A percentile compares a stretch with the other conserved stretches of the same genome.
Conservation (phyloP, 1,140 invertebrate genomes). For the Aphidius gifuensis region DNA sequence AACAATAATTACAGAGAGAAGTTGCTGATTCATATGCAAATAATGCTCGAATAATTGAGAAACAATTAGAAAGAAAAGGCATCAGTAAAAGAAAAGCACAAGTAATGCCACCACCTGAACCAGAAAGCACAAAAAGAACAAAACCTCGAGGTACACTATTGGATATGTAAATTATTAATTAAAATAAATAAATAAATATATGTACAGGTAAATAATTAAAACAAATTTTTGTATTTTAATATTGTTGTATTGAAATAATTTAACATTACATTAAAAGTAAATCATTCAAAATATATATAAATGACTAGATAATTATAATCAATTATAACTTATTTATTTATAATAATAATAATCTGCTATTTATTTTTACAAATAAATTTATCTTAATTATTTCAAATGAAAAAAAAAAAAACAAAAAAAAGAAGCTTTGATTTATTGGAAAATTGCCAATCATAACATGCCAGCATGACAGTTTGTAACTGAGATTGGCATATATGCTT, state of each 20-base stretch:
- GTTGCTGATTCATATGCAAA: conserved; percentile 98
- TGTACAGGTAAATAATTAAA: conserved; percentile 10
- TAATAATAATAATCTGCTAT: too few relatives aligned
- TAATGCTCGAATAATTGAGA: conserved; percentile 97
- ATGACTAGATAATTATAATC: conserved; percentile 49
- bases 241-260: conserved; percentile 45
- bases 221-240: conserved; percentile 17
- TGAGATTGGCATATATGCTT: conserved; percentile 19
- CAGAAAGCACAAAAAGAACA: conserved; percentile 59
- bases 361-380: too few relatives aligned
- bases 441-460: conserved; percentile 25
- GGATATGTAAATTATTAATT: conserved; percentile 50
- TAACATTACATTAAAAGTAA: conserved; percentile 53
- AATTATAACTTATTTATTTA: too few relatives aligned
- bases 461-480: conserved; percentile 20
- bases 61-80: conserved; percentile 92
- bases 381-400: conserved; percentile 50
- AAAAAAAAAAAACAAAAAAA: conserved; percentile 41
- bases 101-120: conserved; percentile 51
- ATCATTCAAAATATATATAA: conserved; percentile 54
- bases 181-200: conserved; percentile 5
- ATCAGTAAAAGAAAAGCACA: conserved; percentile 80
- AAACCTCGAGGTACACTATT: conserved; percentile 66
- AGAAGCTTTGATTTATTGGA: conserved; percentile 18
- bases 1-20: conserved; percentile 66